Percentiles rank a stretch among this genome's conserved stretches.
These are phyloP conservation scores for Pedionomus torquatus DNA, from an alignment of 2,113 vertebrate genomes.

Conservation along the genomic window DNA sequence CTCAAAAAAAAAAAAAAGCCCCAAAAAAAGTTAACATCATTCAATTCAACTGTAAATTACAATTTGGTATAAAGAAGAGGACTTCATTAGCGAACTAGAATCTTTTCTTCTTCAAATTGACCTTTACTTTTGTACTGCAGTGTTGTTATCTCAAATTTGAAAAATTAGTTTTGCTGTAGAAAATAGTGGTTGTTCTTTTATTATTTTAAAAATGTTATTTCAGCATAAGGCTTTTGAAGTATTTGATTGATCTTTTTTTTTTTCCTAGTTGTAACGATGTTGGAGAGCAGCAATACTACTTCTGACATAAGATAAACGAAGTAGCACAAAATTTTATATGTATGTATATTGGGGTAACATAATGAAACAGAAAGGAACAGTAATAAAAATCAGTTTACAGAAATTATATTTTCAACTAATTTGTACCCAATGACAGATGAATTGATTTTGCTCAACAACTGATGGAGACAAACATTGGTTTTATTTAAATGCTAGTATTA, in stretches of 20 bases:
- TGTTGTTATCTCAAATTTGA: background rate
- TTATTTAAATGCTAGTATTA: conserved; percentile 20
- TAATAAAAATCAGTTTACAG: conserved; percentile 29
- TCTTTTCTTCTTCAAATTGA: background rate
- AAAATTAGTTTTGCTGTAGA: background rate
- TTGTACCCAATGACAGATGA: background rate
- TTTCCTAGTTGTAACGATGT: background rate
- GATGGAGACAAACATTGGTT: conserved; percentile 27
- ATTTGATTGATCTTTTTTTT: conserved; percentile 48
- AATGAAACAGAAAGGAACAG: background rate
- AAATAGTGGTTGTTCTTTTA: background rate
- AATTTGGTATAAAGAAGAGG: background rate
- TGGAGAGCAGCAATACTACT: background rate
- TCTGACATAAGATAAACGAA: conserved; percentile 54
- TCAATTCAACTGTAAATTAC: background rate
- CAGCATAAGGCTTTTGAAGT: conserved; percentile 3
- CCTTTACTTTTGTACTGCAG: background rate
- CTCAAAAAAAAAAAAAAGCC: background rate
- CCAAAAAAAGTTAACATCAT: conserved; percentile 16
- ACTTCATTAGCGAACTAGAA: conserved; percentile 4
- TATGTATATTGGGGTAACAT: conserved; percentile 1
- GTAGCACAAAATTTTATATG: conserved; percentile 10
- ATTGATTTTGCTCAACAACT: conserved; percentile 22
- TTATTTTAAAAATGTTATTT: background rate
- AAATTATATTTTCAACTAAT: conserved; percentile 27